Percentiles rank a stretch among this genome's conserved stretches.
Evolutionary conservation across 2,888 invertebrate species (phyloP).

Genomic region (Odontomyia ornata): DNA sequence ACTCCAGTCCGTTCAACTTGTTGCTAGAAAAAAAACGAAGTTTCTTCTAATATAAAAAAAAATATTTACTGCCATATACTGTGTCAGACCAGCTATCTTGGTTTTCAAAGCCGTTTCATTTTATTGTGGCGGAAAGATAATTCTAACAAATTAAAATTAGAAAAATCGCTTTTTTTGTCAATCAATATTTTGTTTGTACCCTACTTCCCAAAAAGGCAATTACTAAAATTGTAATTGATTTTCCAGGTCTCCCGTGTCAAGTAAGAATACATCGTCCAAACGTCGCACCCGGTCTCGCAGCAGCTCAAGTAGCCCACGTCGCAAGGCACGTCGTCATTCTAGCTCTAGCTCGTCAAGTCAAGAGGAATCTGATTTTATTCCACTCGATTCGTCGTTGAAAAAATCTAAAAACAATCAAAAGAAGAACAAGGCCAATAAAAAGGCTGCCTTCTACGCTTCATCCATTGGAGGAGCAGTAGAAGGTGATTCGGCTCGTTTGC

Average conservation of each 20-base stretch:
- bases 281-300: slow-evolving; percentile 57
- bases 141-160: too few relatives aligned
- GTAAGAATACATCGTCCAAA: slow-evolving; percentile 49
- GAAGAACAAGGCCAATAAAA: slow-evolving; percentile 62
- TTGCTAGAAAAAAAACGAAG: too few relatives aligned
- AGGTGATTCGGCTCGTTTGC: slow-evolving; percentile 80
- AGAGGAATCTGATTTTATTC: slow-evolving; percentile 56
- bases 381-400: slow-evolving; percentile 46
- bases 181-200: too few relatives aligned
- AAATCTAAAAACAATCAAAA: slow-evolving; percentile 61
- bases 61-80: too few relatives aligned
- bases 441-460: slow-evolving; percentile 71
- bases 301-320: slow-evolving; percentile 66
- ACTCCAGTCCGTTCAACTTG: too few relatives aligned
- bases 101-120: too few relatives aligned
- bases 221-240: neutral
- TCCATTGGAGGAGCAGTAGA: slow-evolving; percentile 75
- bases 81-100: too few relatives aligned
- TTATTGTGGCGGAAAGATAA: too few relatives aligned
- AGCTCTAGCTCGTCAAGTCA: slow-evolving; percentile 62
- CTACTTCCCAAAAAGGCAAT: too few relatives aligned
- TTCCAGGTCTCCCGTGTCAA: slow-evolving; percentile 45
- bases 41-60: too few relatives aligned
- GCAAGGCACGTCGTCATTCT: slow-evolving; percentile 65
- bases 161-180: too few relatives aligned